These are phyloP conservation scores for Cetonia aurata DNA, from an alignment of 2,888 invertebrate genomes.

Conservation along the genomic window DNA sequence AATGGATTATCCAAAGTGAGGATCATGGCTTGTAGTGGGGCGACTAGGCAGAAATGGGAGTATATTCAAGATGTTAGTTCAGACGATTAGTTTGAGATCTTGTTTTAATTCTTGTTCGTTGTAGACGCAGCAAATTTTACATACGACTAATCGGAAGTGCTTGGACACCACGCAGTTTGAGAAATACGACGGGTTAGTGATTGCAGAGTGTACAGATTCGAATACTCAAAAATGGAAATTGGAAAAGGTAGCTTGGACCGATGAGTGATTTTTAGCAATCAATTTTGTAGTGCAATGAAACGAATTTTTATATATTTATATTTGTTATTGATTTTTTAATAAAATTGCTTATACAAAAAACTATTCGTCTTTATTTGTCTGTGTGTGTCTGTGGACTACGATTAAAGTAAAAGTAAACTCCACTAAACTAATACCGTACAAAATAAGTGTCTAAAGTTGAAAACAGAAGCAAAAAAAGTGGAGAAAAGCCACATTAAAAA, in stretches of 20 bases:
- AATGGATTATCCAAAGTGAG: slow-evolving; percentile 71
- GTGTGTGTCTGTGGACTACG: too few species aligned
- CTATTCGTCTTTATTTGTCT: too few species aligned
- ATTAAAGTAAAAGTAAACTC: too few species aligned
- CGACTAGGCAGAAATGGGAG: slow-evolving; percentile 78
- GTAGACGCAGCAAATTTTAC: slow-evolving; percentile 69
- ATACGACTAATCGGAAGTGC: slow-evolving; percentile 71
- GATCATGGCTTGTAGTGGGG: slow-evolving; percentile 80
- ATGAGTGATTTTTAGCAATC: neutral
- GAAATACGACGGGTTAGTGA: slow-evolving; percentile 69
- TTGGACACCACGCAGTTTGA: slow-evolving; percentile 68
- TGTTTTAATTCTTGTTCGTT: slow-evolving; percentile 51
- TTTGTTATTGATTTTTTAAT: too few species aligned
- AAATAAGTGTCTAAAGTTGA: too few species aligned
- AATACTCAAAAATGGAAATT: slow-evolving; percentile 78
- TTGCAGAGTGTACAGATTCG: slow-evolving; percentile 71
- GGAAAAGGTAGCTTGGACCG: slow-evolving; percentile 77
- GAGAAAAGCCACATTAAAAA: too few species aligned
- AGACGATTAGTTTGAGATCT: neutral
- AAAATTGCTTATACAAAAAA: too few species aligned
- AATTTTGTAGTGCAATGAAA: too few species aligned
- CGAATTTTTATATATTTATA: neutral
- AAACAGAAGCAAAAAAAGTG: too few species aligned
- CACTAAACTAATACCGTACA: too few species aligned
- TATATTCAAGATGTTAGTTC: slow-evolving; percentile 68